Conservation (phyloP, 2,888 invertebrate genomes). For the Sphecodes monilicornis region DNA sequence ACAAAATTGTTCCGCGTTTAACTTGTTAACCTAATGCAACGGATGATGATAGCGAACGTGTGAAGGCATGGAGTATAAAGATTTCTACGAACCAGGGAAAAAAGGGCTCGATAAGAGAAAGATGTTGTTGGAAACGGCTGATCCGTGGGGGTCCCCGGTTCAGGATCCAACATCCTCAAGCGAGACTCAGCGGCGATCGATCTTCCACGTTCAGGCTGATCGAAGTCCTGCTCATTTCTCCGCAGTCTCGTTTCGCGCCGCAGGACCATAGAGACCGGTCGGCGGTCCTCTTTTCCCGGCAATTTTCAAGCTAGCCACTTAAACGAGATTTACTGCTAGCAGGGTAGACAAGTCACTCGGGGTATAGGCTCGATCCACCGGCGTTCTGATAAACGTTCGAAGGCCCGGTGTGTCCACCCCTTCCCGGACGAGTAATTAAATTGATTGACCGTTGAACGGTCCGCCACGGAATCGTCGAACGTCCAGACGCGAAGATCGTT, state of each 20-base stretch:
- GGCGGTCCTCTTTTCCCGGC: conserved; percentile 25
- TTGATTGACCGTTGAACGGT: conserved; percentile 66
- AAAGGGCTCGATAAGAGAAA: not conserved
- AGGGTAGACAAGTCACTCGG: conserved; percentile 62
- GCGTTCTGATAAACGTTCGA: conserved; percentile 47
- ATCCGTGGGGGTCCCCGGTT: not conserved
- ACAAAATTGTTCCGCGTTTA: too few relatives aligned
- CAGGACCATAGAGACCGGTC: conserved; percentile 15
- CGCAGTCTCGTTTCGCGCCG: conserved; percentile 17
- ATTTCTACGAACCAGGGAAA: not conserved
- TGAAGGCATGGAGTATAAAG: not conserved
- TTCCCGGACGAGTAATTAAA: conserved; percentile 71
- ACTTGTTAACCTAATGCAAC: too few relatives aligned
- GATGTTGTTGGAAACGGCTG: not conserved
- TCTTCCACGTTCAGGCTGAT: not conserved
- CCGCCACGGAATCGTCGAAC: conserved; percentile 42
- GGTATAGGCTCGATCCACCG: conserved; percentile 44
- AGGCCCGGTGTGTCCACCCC: conserved; percentile 48
- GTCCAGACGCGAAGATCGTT: conserved; percentile 9
- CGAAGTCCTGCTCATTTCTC: not conserved
- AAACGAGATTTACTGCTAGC: conserved; percentile 64
- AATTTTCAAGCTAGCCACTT: conserved; percentile 49
- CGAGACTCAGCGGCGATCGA: not conserved
- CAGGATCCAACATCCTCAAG: not conserved
- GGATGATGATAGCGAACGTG: not conserved